These are phyloP conservation scores for Nannobrachium achirus DNA, from an alignment of 2,113 vertebrate species.

Conservation along the genomic window DNA sequence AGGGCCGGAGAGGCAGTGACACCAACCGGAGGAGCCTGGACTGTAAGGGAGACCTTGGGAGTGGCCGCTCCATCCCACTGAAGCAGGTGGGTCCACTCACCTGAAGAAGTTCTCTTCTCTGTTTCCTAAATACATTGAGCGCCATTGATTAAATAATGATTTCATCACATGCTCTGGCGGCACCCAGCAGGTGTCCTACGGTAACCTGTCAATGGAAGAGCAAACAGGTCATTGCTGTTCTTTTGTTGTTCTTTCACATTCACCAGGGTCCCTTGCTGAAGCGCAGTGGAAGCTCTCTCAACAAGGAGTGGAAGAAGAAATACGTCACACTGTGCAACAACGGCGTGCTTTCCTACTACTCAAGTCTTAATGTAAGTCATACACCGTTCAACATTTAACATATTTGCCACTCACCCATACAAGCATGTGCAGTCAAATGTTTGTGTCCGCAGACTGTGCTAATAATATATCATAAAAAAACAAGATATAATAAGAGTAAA, in stretches of 20 bases:
- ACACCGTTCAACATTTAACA: conserved; percentile 27
- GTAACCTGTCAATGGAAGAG: no score
- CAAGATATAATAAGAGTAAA: no score
- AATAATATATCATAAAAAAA: no score
- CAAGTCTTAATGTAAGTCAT: conserved; percentile 88
- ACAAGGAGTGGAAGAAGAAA: conserved; percentile 99
- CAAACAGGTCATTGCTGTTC: no score
- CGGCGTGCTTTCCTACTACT: conserved; percentile 92
- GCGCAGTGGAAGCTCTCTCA: conserved; percentile 93
- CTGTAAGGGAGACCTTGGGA: conserved; percentile 85
- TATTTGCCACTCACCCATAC: no score
- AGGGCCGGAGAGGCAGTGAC: conserved; percentile 93
- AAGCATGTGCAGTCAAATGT: no score
- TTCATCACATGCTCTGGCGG: no score
- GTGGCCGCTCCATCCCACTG: conserved; percentile 90
- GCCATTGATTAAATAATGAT: no score
- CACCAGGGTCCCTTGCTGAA: conserved; percentile 91
- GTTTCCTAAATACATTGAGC: no score
- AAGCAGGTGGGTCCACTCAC: conserved; percentile 88
- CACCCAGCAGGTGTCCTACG: no score
- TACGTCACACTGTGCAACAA: conserved; percentile 93
- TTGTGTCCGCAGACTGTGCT: no score
- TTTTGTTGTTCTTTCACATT: conserved; percentile 27
- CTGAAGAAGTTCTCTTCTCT: no score
- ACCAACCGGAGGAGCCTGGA: conserved; percentile 90